Percentiles rank a stretch among this genome's conserved stretches.
Evolutionary conservation across 2,113 vertebrate species (phyloP).

Genomic region (Lanius ludovicianus): DNA sequence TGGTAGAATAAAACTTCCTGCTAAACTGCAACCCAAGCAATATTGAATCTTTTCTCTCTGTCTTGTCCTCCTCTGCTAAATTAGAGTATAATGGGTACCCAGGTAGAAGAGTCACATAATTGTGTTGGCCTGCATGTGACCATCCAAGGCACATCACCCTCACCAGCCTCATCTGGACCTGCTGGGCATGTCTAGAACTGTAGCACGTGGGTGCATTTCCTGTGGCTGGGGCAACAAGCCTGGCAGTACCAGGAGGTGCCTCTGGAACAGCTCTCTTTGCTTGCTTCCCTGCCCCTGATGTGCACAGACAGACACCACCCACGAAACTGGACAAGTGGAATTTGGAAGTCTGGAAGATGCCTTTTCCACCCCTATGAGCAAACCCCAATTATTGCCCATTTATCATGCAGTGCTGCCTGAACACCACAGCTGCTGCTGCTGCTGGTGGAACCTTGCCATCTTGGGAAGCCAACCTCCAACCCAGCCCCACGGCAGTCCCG

Average conservation of each 20-base stretch:
- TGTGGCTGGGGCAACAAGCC: not conserved
- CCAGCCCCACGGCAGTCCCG: accelerated
- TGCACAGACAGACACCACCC: not conserved
- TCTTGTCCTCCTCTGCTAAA: not conserved
- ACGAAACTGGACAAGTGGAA: accelerated
- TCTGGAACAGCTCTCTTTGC: not conserved
- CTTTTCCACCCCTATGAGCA: not conserved
- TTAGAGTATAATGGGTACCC: not conserved
- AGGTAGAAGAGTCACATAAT: not conserved
- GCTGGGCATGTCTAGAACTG: not conserved
- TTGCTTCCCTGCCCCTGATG: not conserved
- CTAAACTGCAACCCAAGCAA: not conserved
- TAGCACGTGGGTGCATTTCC: accelerated
- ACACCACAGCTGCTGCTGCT: accelerated
- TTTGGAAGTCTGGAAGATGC: not conserved
- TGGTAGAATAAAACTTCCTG: not conserved
- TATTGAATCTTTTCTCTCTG: not conserved
- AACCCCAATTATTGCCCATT: accelerated
- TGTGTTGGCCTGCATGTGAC: not conserved
- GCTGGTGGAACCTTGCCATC: accelerated
- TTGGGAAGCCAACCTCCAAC: not conserved
- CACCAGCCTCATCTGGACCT: not conserved
- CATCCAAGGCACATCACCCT: not conserved
- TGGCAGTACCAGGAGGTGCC: not conserved
- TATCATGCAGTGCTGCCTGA: not conserved